Base-by-base conservation (phyloP, 2,888 invertebrate species). In the Nomada ferruginata region DNA sequence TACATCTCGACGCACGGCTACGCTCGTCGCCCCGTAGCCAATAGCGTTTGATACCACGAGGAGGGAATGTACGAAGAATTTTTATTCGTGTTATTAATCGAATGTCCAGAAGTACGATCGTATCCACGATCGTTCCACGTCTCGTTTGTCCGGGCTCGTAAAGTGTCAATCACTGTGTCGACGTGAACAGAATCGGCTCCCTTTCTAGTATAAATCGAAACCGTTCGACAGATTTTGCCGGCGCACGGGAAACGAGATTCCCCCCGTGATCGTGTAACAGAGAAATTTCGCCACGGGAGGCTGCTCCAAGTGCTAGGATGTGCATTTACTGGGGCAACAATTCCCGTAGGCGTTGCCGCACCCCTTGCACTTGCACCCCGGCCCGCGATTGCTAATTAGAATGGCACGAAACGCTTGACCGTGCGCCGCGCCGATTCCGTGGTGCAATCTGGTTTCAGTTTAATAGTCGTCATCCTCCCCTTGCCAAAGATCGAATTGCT, bases 321-420 rank as follows among this genome's bases (percentile, higher is more conserved):
- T 26, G 83, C 73, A 74, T 76, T 84, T 71, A 68, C 70, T 47
- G 80, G 57, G 60, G 76, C 76, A 86, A 80, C 85, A 86, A 85
- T 85, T 80, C 83, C 86, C 84, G 63, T 63, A 66, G 73, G 85
- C 75, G 63, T 26, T 60, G 44, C 86, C 69, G 75, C 84, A 36
- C 18, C 66, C 65, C 78, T 69, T 76, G 74, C 76, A 63, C 61
- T 75, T 59, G 63, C 76, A 36, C 10, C 70, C 59, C 42, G 47
- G 47, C 60, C 63, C 69, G 74, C 76, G 65, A 66, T 80, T 75
- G 80, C 85, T 85, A 85, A 85, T 85, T 85, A 86, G 86, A 86
- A 80, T 66, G 63, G 80, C 73, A 71, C 55, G 83, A 61, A 85
- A 86, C 83, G 77, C 76, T 77, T 77, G 75, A 64, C 72, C 75